These are phyloP conservation scores for Nudaria mundana DNA, from an alignment of 2,888 invertebrate genomes.

Conservation along the genomic window DNA sequence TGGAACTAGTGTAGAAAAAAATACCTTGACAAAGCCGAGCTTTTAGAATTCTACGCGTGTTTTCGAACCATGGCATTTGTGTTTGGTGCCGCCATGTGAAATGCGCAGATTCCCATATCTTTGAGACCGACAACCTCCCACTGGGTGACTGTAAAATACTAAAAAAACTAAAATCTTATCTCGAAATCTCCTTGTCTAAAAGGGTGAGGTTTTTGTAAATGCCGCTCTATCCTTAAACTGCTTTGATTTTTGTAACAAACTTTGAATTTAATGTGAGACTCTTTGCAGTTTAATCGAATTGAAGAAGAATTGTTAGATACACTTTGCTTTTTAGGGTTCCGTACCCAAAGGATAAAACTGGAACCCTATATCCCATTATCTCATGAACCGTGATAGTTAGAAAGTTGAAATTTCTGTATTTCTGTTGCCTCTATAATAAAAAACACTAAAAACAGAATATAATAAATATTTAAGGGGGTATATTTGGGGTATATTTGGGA, in stretches of 20 bases:
- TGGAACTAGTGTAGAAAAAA: neutral
- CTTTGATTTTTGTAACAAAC: neutral
- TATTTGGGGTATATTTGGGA: too few species aligned
- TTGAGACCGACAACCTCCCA: conserved; percentile 42
- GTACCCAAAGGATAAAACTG: too few species aligned
- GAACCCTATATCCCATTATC: too few species aligned
- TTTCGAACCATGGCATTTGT: conserved; percentile 35
- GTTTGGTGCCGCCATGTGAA: conserved; percentile 32
- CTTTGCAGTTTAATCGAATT: neutral
- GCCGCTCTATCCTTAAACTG: neutral
- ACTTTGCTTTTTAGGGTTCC: too few species aligned
- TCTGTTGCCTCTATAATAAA: too few species aligned
- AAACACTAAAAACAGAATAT: too few species aligned
- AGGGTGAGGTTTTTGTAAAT: conserved; percentile 2
- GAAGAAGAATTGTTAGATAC: too few species aligned
- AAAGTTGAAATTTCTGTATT: too few species aligned
- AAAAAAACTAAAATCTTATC: conserved; percentile 10
- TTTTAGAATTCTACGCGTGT: conserved; percentile 39
- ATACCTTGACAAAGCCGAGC: conserved; percentile 12
- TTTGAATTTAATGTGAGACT: neutral
- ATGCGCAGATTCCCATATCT: conserved; percentile 34
- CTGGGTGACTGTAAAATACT: conserved; percentile 24
- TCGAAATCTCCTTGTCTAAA: conserved; percentile 5
- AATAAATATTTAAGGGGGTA: too few species aligned
- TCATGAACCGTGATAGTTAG: too few species aligned